Conservation (phyloP, 2,888 invertebrate species). For the Stenotaenia linearis region DNA sequence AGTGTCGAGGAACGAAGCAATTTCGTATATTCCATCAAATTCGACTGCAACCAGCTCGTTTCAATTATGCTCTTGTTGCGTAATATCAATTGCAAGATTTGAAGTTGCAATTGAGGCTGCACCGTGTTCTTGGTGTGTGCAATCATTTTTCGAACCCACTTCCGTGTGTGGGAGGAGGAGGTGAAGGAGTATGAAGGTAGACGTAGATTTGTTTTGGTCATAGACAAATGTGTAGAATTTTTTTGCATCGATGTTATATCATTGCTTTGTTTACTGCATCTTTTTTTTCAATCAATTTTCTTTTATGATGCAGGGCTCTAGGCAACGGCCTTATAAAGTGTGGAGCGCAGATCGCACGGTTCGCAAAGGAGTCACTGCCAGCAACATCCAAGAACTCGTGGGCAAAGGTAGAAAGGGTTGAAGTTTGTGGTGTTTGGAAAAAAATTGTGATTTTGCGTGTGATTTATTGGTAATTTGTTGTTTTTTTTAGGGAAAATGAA, state of each 20-base stretch:
- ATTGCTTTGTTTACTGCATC: not conserved
- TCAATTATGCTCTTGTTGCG: not conserved
- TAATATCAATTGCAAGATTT: not conserved
- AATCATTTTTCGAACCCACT: not conserved
- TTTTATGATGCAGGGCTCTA: constrained; percentile 32
- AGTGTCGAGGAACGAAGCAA: not conserved
- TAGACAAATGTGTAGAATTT: too few species aligned
- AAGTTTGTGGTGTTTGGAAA: not conserved
- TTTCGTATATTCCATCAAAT: constrained; percentile 8
- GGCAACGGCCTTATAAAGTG: constrained; percentile 37
- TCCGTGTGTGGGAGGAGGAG: constrained; percentile 13
- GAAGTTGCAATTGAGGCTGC: not conserved
- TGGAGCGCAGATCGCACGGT: constrained; percentile 37
- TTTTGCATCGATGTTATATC: not conserved
- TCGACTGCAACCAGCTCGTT: not conserved
- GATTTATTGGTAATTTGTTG: not conserved
- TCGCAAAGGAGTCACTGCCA: constrained; percentile 36
- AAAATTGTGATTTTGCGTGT: not conserved
- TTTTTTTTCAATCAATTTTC: not conserved
- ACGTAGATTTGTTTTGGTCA: not conserved
- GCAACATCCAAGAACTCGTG: constrained; percentile 34
- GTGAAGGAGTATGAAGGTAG: not conserved
- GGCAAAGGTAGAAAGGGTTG: constrained; percentile 34
- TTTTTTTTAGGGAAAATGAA: constrained; percentile 71
- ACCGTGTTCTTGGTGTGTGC: not conserved